Conservation (phyloP, 2,113 vertebrate genomes). For the Martes martes region DNA sequence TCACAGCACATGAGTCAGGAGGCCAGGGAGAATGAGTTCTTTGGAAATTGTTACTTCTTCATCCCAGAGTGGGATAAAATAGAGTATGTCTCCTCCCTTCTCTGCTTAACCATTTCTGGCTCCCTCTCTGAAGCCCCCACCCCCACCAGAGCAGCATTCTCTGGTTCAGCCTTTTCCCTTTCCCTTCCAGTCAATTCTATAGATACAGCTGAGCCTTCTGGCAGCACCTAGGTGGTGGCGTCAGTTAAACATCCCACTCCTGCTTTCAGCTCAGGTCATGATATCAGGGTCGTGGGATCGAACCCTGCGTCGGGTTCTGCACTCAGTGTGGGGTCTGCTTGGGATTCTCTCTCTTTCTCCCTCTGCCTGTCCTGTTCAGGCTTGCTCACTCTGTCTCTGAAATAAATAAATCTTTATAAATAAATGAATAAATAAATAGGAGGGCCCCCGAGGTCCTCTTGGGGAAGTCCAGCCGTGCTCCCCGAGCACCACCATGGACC, state of each 20-base stretch:
- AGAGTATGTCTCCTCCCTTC: not conserved
- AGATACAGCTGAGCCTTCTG: not conserved
- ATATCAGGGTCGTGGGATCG: not conserved
- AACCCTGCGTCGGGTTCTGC: fast-evolving
- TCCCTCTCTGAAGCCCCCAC: not conserved
- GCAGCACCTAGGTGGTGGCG: not conserved
- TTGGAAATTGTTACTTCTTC: not conserved
- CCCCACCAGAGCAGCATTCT: not conserved
- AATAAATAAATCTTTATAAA: not conserved
- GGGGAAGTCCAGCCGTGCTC: not conserved
- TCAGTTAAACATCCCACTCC: not conserved
- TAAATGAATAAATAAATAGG: not conserved
- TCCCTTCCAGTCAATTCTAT: not conserved
- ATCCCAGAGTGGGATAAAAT: not conserved
- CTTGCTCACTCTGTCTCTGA: not conserved
- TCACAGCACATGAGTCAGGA: not conserved
- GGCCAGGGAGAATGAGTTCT: not conserved
- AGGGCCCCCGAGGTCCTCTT: not conserved
- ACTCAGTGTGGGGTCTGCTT: not conserved
- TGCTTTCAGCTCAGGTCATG: not conserved
- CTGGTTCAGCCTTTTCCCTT: not conserved
- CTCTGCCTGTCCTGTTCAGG: not conserved
- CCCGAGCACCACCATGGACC: not conserved
- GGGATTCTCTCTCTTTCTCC: not conserved
- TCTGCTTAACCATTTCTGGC: not conserved